These are phyloP conservation scores for Ceratitis capitata DNA, from an alignment of 1,140 invertebrate genomes.

Conservation along the genomic window DNA sequence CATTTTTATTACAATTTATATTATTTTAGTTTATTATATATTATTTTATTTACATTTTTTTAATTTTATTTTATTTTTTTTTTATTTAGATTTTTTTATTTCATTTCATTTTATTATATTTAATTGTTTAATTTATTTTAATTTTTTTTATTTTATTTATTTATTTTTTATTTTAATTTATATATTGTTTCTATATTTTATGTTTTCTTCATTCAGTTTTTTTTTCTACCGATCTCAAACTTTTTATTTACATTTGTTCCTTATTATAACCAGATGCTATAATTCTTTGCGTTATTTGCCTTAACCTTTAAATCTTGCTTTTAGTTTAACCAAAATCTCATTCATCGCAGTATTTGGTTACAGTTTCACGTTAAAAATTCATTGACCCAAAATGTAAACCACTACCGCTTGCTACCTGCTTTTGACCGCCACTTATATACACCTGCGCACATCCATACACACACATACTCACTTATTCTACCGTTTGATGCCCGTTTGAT, in stretches of 20 bases:
- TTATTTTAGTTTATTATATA: background rate
- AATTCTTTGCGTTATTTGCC: background rate
- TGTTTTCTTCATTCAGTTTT: background rate
- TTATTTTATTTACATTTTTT: background rate
- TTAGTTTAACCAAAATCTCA: background rate
- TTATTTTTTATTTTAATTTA: background rate
- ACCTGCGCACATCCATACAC: no score
- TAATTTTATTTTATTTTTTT: background rate
- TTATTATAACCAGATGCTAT: background rate
- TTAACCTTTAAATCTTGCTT: background rate
- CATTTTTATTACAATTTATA: background rate
- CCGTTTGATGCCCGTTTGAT: background rate
- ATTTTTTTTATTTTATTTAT: background rate
- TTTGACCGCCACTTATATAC: background rate
- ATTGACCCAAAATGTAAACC: background rate
- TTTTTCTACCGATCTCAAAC: background rate
- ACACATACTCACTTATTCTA: background rate
- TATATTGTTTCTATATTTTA: no score
- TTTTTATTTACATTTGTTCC: background rate
- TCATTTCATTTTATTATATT: background rate
- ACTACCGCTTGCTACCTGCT: background rate
- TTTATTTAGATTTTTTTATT: background rate
- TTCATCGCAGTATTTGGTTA: constrained; percentile 8
- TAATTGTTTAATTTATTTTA: background rate
- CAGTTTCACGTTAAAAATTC: constrained; percentile 22